A percentile compares a stretch with the other conserved stretches of the same genome.
These are phyloP conservation scores for Eristalis arbustorum DNA, from an alignment of 2,888 invertebrate species.

Conservation along the genomic window DNA sequence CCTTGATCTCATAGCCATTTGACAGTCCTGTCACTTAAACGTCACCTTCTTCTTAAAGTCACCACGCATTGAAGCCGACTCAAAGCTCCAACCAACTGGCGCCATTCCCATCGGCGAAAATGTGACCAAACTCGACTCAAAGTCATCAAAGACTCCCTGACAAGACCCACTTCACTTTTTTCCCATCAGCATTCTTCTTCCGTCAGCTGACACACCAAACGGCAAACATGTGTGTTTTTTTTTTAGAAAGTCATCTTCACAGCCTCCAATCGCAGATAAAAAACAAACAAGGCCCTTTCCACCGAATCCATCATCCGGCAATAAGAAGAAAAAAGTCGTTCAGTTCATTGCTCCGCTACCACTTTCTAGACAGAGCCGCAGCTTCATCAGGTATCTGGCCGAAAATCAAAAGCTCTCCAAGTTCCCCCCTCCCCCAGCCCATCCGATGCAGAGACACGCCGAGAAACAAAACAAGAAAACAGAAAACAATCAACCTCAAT, in stretches of 20 bases:
- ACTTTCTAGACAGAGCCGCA: conserved; percentile 36
- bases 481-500: conserved; percentile 26
- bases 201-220: background rate
- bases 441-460: conserved; percentile 5
- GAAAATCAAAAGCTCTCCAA: conserved; percentile 42
- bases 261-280: background rate
- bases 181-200: background rate
- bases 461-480: background rate
- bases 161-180: background rate
- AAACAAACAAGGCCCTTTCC: background rate
- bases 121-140: background rate
- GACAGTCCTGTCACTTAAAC: too few species aligned
- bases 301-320: background rate
- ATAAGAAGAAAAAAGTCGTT: background rate
- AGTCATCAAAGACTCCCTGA: background rate
- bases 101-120: too few species aligned
- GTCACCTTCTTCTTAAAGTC: too few species aligned
- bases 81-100: too few species aligned
- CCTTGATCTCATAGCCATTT: too few species aligned
- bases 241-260: background rate
- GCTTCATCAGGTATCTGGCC: conserved; percentile 37
- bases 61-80: too few species aligned
- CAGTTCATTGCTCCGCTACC: conserved; percentile 25
- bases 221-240: background rate
- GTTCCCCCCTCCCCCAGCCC: conserved; percentile 28